Evolutionary conservation across 2,797 vertebrate genomes (phyloP).

Genomic region (Sylvilagus floridanus): DNA sequence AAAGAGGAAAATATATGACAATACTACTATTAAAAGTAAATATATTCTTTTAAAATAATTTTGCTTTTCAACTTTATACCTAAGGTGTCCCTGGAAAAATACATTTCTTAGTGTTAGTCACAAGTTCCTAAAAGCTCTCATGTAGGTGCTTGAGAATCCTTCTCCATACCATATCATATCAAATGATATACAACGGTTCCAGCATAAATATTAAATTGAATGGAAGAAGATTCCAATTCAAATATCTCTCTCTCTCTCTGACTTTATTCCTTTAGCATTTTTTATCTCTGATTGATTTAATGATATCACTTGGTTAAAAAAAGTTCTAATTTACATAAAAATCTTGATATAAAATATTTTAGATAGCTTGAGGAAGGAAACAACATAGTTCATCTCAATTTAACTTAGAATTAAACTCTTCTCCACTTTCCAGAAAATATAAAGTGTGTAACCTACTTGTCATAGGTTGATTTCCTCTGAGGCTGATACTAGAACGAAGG

Average conservation of each 20-base stretch:
- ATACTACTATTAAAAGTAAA: background rate
- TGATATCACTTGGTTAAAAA: background rate
- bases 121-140: background rate
- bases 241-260: background rate
- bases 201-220: background rate
- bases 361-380: background rate
- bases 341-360: background rate
- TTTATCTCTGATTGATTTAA: background rate
- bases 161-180: background rate
- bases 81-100: background rate
- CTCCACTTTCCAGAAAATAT: background rate
- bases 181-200: background rate
- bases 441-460: background rate
- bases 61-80: too few relatives aligned
- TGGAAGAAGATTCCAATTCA: background rate
- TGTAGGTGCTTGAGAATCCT: background rate
- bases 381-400: background rate
- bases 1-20: background rate
- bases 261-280: background rate
- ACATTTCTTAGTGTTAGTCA: background rate
- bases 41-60: too few relatives aligned
- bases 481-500: too few relatives aligned
- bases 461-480: background rate
- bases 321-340: background rate
- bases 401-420: background rate